phyloP scores from a whole-genome alignment of 2,113 vertebrate species.

The Colistium nudipinnis region DNA sequence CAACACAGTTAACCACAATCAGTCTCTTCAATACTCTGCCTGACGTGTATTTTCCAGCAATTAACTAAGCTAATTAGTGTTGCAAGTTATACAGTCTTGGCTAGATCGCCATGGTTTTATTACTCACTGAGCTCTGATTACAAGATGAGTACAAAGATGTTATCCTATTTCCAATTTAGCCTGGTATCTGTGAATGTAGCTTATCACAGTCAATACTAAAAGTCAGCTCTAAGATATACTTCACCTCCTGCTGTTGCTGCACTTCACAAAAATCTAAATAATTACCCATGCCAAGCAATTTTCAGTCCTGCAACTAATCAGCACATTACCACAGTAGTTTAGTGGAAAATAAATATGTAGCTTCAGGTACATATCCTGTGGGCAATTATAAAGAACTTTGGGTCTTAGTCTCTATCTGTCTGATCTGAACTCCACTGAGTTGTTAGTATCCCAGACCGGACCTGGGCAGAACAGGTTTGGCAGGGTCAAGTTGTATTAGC shows the following conservation, averaged over 20 bases:
- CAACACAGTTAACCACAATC: not conserved
- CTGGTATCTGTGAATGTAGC: too few relatives aligned
- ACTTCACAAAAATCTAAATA: not conserved
- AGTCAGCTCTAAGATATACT: too few relatives aligned
- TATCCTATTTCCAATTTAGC: too few relatives aligned
- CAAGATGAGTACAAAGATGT: too few relatives aligned
- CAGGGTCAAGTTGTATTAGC: too few relatives aligned
- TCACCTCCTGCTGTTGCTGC: not conserved
- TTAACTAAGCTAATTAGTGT: not conserved
- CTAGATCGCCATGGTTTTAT: too few relatives aligned
- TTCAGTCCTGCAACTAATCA: not conserved
- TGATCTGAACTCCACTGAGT: not conserved
- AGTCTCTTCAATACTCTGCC: not conserved
- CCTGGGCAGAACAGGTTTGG: too few relatives aligned
- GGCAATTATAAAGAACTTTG: not conserved
- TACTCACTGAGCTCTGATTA: too few relatives aligned
- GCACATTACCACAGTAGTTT: not conserved
- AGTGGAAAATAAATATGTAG: not conserved
- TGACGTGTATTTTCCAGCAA: not conserved
- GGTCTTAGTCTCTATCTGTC: slow-evolving; percentile 1
- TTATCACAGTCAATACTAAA: too few relatives aligned
- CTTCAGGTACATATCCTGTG: not conserved
- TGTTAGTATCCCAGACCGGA: not conserved
- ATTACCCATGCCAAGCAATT: not conserved
- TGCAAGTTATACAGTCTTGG: not conserved